These are phyloP conservation scores for Pseudobourletiella spinata DNA, from an alignment of 1,140 invertebrate genomes.

Conservation along the genomic window DNA sequence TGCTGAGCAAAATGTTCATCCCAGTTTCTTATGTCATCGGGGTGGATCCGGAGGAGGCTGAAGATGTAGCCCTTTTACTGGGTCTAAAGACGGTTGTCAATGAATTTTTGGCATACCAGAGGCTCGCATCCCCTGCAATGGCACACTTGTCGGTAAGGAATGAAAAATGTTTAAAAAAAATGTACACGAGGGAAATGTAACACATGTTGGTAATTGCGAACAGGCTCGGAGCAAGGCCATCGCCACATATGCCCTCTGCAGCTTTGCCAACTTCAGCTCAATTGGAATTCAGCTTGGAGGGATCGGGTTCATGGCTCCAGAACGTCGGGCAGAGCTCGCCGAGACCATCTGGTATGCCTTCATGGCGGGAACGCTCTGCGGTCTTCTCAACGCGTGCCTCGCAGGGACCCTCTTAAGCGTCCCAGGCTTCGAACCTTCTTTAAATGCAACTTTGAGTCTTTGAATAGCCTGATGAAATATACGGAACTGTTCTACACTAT, in stretches of 20 bases:
- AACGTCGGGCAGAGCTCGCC: slow-evolving; percentile 58
- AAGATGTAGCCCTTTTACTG: slow-evolving; percentile 67
- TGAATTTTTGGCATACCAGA: slow-evolving; percentile 82
- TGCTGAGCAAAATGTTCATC: slow-evolving; percentile 75
- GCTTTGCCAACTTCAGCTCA: slow-evolving; percentile 87
- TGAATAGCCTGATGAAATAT: too few relatives aligned
- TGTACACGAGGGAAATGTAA: too few relatives aligned
- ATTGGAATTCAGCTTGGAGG: slow-evolving; percentile 81
- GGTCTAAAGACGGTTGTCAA: slow-evolving; percentile 84
- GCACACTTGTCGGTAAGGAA: background rate
- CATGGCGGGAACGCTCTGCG: slow-evolving; percentile 73
- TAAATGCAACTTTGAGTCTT: too few relatives aligned
- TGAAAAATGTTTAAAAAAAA: too few relatives aligned
- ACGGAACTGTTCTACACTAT: too few relatives aligned
- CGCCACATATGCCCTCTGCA: slow-evolving; percentile 87
- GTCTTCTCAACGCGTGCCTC: slow-evolving; percentile 85
- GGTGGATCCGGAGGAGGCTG: slow-evolving; percentile 64
- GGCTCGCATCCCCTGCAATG: too few relatives aligned
- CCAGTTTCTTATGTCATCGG: slow-evolving; percentile 74
- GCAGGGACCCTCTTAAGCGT: slow-evolving; percentile 59
- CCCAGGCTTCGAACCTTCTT: too few relatives aligned
- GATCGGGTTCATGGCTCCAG: slow-evolving; percentile 67
- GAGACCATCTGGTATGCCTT: slow-evolving; percentile 69
- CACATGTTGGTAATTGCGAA: background rate
- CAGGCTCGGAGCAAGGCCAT: slow-evolving; percentile 66